Evolutionary conservation across 1,140 invertebrate genomes (phyloP), one percentile per base, ranked within the genome.

Genomic region (Centruroides vittatus): DNA sequence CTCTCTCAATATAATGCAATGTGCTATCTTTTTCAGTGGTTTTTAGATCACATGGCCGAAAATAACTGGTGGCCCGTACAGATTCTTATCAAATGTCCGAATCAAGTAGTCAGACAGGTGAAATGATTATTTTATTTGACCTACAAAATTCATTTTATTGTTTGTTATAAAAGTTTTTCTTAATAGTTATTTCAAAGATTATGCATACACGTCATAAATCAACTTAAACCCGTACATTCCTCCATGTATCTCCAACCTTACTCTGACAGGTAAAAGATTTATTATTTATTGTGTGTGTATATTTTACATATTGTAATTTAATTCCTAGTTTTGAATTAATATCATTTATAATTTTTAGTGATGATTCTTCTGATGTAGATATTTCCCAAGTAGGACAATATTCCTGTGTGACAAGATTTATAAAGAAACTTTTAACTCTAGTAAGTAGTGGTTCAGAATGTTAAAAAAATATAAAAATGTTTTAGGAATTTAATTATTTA

Each of bases 61-160:
- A 86, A 93, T 73, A 89, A 88, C 34, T 93, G 89, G 85, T 96
- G 93, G 93, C 89, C 89, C 3, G 85, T 94, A 65, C 89, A 94
- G 76, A 91, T 93, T 65, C 77, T 96, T 69, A 87, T 96, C 69
- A 92, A 92, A 76, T 96, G 93, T 76, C 90, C 92, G 6, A 94
- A 93, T 79, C 89, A 93, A 77, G 91, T 93, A 82, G 89, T 94
- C 47, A 78, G 91, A 57, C 90, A 94, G 76, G 93, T 93, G 86
- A 58, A 41, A 47, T 2, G 8, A 41, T 41, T 6, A 41, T 41
- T 41, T 23, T 41, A 41, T 6, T 41, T 41, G 41, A 6, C 3
- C 8, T 41, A 6, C 8, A 41, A 41, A 41, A 2, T 5, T 41
- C 8, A 41, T 41, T 41, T 23, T 23, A 23, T 23, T 23, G 23